Evolutionary conservation across 1,140 invertebrate genomes (phyloP).

Genomic region (Bactericera cockerelli): DNA sequence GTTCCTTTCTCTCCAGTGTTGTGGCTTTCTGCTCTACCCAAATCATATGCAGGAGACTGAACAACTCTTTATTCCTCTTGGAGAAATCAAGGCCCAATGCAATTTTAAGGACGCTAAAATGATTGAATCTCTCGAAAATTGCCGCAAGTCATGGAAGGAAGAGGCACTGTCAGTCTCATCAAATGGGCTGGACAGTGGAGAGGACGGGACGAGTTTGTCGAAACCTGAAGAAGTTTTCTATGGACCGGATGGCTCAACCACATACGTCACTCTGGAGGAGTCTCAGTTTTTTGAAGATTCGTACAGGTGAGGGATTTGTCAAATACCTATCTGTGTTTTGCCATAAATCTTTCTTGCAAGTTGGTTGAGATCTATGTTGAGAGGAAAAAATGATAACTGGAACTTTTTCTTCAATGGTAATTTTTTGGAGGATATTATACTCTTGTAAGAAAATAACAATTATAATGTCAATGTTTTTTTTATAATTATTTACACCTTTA

Average conservation of each 20-base stretch:
- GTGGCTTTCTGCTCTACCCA: neutral
- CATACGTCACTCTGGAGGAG: neutral
- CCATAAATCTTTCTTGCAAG: no score
- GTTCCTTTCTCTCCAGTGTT: neutral
- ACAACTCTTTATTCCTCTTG: neutral
- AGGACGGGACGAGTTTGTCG: neutral
- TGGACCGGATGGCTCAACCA: neutral
- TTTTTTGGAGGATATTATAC: no score
- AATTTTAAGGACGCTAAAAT: neutral
- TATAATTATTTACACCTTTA: no score
- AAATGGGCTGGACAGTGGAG: neutral
- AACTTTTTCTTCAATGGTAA: no score
- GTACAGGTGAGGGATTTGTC: neutral
- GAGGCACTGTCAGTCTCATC: neutral
- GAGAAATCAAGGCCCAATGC: neutral
- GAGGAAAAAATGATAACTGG: no score
- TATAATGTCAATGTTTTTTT: no score
- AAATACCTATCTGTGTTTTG: no score
- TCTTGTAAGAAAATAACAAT: no score
- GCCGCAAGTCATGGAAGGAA: neutral
- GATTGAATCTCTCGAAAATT: constrained; percentile 2
- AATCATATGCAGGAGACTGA: neutral
- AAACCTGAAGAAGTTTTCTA: constrained; percentile 1
- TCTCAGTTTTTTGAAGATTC: constrained; percentile 8
- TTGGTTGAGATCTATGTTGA: no score